Evolutionary conservation across 2,797 vertebrate genomes (phyloP).

Genomic region (Aeoliscus strigatus): DNA sequence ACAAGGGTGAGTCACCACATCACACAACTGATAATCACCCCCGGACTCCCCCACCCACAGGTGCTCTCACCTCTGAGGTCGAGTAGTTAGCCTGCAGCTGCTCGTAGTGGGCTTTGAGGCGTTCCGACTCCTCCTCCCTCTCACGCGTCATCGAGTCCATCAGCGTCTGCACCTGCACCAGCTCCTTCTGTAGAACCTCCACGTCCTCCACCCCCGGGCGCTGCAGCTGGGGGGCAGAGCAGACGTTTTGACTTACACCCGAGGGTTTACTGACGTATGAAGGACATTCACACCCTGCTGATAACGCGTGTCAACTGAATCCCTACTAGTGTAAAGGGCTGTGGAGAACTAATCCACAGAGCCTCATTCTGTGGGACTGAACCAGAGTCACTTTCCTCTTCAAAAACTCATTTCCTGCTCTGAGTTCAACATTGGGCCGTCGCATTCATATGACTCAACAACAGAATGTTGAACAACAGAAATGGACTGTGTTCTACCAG

Average conservation of each 20-base stretch:
- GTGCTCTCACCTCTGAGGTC: conserved; percentile 85
- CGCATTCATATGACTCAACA: not conserved
- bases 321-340: too few relatives aligned
- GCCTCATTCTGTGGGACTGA: too few relatives aligned
- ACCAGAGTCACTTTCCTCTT: too few relatives aligned
- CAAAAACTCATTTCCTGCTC: too few relatives aligned
- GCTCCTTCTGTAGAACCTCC: conserved; percentile 91
- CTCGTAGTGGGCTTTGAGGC: conserved; percentile 84
- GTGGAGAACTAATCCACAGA: too few relatives aligned
- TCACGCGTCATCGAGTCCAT: conserved; percentile 94
- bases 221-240: conserved; percentile 80
- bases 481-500: conserved; percentile 74
- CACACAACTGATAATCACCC: too few relatives aligned
- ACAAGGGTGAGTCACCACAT: conserved; percentile 54
- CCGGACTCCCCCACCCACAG: not conserved
- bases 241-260: too few relatives aligned
- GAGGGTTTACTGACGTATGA: too few relatives aligned
- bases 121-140: conserved; percentile 87
- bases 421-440: conserved; percentile 2
- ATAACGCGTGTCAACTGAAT: too few relatives aligned
- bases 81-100: conserved; percentile 83
- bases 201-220: conserved; percentile 96
- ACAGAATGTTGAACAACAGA: not conserved
- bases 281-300: too few relatives aligned
- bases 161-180: conserved; percentile 93